phyloP scores from a whole-genome alignment of 1,140 invertebrate genomes.

The Alviniconcha marisindica region DNA sequence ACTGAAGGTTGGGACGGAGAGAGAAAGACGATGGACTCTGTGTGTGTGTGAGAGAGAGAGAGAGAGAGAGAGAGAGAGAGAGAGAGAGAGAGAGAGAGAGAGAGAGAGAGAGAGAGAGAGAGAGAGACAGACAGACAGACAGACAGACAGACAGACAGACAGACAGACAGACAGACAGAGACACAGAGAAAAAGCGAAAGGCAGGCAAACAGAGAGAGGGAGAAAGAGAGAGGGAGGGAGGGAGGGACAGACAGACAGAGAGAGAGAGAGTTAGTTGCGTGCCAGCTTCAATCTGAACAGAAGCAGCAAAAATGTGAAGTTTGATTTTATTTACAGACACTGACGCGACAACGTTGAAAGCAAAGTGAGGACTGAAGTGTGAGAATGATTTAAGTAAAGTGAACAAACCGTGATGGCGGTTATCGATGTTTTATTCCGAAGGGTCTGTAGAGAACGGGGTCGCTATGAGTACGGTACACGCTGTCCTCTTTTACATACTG shows the following conservation, averaged over 20 bases:
- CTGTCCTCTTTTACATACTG: too few species aligned
- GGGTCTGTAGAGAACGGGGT: too few species aligned
- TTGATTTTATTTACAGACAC: too few species aligned
- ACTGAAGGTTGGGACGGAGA: background rate
- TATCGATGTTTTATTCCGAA: too few species aligned
- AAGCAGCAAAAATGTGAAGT: conserved; percentile 20
- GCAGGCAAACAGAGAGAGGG: background rate
- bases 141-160: background rate
- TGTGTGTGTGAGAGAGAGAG: background rate
- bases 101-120: background rate
- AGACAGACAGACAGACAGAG: too few species aligned
- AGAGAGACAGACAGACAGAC: background rate
- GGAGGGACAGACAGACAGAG: background rate
- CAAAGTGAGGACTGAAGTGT: too few species aligned
- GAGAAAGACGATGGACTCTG: background rate
- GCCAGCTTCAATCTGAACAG: too few species aligned
- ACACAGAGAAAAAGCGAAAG: background rate
- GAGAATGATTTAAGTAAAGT: too few species aligned
- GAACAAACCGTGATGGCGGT: too few species aligned
- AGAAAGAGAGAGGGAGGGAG: background rate
- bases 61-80: background rate
- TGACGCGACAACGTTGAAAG: too few species aligned
- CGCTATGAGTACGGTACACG: too few species aligned
- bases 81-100: background rate
- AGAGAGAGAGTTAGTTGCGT: background rate